phyloP scores from a whole-genome alignment of 2,113 vertebrate genomes.

The Odocoileus virginianus region DNA sequence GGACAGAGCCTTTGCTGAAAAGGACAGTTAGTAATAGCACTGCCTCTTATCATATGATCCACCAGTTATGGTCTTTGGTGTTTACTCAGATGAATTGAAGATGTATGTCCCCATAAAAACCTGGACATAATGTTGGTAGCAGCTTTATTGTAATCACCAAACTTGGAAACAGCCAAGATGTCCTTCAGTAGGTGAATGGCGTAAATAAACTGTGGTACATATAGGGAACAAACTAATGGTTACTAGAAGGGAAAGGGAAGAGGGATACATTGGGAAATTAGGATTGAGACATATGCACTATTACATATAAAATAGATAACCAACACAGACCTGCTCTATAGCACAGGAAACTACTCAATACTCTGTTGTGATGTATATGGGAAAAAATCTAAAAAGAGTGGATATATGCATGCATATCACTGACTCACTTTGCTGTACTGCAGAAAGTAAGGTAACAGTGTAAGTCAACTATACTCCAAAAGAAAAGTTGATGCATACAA shows the following conservation, averaged over 20 bases:
- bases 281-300: not conserved
- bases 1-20: not conserved
- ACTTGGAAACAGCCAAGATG: not conserved
- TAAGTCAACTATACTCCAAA: not conserved
- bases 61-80: not conserved
- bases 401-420: fast-evolving
- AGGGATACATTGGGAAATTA: not conserved
- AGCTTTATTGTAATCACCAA: not conserved
- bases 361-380: not conserved
- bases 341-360: not conserved
- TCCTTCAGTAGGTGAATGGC: not conserved
- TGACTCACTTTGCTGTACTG: not conserved
- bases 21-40: no score
- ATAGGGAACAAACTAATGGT: not conserved
- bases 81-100: not conserved
- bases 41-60: fast-evolving
- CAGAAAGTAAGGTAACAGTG: not conserved
- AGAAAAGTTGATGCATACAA: not conserved
- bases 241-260: not conserved
- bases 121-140: not conserved
- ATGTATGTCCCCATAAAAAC: not conserved
- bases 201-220: not conserved
- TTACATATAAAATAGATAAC: not conserved
- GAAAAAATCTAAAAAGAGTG: not conserved
- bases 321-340: not conserved